These are phyloP conservation scores for Vanacampus margaritifer DNA, from an alignment of 2,113 vertebrate species.

Conservation along the genomic window DNA sequence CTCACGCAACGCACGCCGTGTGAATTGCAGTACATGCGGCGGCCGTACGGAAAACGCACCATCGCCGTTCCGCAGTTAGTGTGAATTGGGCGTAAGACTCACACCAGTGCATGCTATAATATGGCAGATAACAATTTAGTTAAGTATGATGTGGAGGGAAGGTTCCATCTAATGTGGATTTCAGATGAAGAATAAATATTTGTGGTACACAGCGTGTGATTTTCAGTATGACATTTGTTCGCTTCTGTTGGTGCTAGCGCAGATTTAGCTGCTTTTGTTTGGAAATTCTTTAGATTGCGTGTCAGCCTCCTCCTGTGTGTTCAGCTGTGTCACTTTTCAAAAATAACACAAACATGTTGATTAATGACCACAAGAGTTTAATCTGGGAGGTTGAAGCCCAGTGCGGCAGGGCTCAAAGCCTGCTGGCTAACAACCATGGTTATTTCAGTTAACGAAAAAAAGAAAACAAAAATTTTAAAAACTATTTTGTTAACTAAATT, in stretches of 20 bases:
- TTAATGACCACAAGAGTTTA: conserved; percentile 46
- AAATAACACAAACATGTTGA: conserved; percentile 28
- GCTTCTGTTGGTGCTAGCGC: too few species aligned
- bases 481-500: too few species aligned
- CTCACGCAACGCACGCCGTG: too few species aligned
- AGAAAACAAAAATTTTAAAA: too few species aligned
- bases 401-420: conserved; percentile 23
- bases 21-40: too few species aligned
- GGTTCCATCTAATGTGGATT: too few species aligned
- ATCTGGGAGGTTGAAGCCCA: conserved; percentile 48
- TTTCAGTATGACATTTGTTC: not conserved
- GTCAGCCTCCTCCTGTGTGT: conserved; percentile 9
- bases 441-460: too few species aligned
- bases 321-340: not conserved
- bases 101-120: conserved; percentile 3
- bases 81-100: too few species aligned
- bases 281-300: conserved; percentile 14
- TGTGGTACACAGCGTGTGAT: too few species aligned
- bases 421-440: conserved; percentile 55
- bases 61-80: too few species aligned
- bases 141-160: not conserved
- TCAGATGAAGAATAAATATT: too few species aligned
- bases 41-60: too few species aligned
- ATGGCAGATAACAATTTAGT: not conserved
- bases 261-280: not conserved